Evolutionary conservation across 2,888 invertebrate species (phyloP), one percentile per base, ranked within the genome.

Genomic region (Cantharis rustica): DNA sequence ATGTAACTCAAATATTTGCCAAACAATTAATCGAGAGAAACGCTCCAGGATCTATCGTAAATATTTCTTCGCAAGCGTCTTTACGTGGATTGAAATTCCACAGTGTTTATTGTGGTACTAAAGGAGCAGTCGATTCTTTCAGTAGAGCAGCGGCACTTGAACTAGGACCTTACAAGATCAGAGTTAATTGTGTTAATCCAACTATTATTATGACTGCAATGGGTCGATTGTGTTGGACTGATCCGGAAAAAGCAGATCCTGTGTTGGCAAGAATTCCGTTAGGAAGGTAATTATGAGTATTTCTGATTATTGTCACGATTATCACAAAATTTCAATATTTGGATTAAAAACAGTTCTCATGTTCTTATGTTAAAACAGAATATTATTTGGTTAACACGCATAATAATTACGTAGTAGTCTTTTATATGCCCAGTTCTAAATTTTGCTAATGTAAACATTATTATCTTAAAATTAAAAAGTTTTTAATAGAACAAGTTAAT

Each of bases 201-300:
- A 98, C 98, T 0, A 97, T 97, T 0, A 94, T 97, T n/a, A 89
- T 97, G 90, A 98, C 98, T 0, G 95, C 94, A 72, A 94, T 98
- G 95, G 97, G 97, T 0, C 91, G 90, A 78, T 87, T 91, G n/a
- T 93, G 92, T 31, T 99, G 98, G 98, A 91, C 93, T 11, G 95
- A 96, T 83, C 94, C 95, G 0, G 89, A 87, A 0, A 95, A 95
- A 84, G 92, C 94, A 0, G 89, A 90, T 2, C 91, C 90, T 0
- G 92, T 98, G 92, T 85, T 95, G 69, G 90, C 91, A 1, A 94
- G 93, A 88, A 98, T 98, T 86, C 98, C 98, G 0, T 87, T 98
- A 10, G 92, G 93, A 83, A 89, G 97, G 96, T 95, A 16, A 23
- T 3, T 26, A 20, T 20, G 4, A 20, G 20, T n/a, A n/a, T n/a